These are phyloP conservation scores for Deroplatys truncata DNA, from an alignment of 2,888 invertebrate species.

Conservation along the genomic window DNA sequence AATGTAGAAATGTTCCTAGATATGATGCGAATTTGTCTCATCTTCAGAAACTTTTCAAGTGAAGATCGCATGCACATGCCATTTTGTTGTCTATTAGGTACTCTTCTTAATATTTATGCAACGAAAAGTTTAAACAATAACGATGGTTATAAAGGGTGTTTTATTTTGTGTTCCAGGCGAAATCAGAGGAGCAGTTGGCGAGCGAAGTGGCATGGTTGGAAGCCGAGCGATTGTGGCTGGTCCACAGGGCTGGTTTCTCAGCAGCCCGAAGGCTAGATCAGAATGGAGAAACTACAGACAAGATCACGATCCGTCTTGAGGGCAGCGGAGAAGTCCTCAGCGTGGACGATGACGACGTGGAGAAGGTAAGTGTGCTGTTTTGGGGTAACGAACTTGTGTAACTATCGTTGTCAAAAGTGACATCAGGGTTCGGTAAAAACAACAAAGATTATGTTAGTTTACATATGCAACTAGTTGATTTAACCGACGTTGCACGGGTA, in stretches of 20 bases:
- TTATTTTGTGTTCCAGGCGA: slow-evolving; percentile 53
- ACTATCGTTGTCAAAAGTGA: too few relatives aligned
- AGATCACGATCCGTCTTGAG: slow-evolving; percentile 71
- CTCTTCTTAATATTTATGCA: too few relatives aligned
- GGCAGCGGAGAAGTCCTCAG: slow-evolving; percentile 76
- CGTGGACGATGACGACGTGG: slow-evolving; percentile 94
- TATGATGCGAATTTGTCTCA: too few relatives aligned
- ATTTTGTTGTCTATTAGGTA: too few relatives aligned
- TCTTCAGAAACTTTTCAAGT: too few relatives aligned
- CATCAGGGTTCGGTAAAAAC: too few relatives aligned
- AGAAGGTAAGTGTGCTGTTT: slow-evolving; percentile 60
- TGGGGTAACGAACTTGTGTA: too few relatives aligned
- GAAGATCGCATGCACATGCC: too few relatives aligned
- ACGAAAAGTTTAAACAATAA: not conserved
- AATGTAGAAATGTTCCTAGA: too few relatives aligned
- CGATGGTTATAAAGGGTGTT: not conserved
- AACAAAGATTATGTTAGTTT: too few relatives aligned
- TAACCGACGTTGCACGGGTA: too few relatives aligned
- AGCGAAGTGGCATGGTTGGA: slow-evolving; percentile 66
- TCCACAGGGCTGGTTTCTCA: slow-evolving; percentile 90
- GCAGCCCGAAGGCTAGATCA: slow-evolving; percentile 52
- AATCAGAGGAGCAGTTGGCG: slow-evolving; percentile 62
- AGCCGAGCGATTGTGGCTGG: slow-evolving; percentile 79
- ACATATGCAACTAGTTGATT: too few relatives aligned
- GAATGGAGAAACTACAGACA: slow-evolving; percentile 43